These are phyloP conservation scores for Aepyceros melampus DNA, from an alignment of 2,113 vertebrate species.

Conservation along the genomic window DNA sequence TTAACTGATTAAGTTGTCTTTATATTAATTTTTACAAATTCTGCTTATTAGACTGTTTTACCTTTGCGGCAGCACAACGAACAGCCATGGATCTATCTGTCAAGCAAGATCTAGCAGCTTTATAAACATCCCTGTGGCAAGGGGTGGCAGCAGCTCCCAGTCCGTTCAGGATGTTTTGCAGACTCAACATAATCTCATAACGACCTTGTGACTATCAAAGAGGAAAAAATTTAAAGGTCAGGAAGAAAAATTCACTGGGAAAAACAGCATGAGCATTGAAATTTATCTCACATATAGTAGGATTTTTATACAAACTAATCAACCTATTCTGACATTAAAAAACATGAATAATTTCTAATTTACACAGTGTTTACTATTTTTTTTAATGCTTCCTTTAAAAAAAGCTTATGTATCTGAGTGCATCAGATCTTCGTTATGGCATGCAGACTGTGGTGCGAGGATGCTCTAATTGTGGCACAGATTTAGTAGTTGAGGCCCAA, in stretches of 20 bases:
- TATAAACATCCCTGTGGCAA: conserved; percentile 95
- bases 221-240: conserved; percentile 8
- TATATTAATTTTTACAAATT: conserved; percentile 13
- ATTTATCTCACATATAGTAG: neutral
- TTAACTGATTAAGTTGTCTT: conserved; percentile 9
- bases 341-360: neutral
- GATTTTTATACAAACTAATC: neutral
- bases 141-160: conserved; percentile 85
- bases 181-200: conserved; percentile 92
- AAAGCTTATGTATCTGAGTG: neutral
- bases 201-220: conserved; percentile 93
- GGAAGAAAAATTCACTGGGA: neutral
- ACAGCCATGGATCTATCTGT: conserved; percentile 95
- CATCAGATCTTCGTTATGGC: neutral
- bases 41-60: conserved; percentile 67
- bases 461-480: neutral
- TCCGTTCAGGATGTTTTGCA: conserved; percentile 91
- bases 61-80: conserved; percentile 94
- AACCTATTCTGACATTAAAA: conserved; percentile 21
- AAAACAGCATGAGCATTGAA: neutral
- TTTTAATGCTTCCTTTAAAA: neutral
- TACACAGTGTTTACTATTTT: neutral
- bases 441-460: neutral
- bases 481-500: neutral
- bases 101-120: conserved; percentile 89